These are phyloP conservation scores for Brenthis ino DNA, from an alignment of 2,888 invertebrate species.

Conservation along the genomic window DNA sequence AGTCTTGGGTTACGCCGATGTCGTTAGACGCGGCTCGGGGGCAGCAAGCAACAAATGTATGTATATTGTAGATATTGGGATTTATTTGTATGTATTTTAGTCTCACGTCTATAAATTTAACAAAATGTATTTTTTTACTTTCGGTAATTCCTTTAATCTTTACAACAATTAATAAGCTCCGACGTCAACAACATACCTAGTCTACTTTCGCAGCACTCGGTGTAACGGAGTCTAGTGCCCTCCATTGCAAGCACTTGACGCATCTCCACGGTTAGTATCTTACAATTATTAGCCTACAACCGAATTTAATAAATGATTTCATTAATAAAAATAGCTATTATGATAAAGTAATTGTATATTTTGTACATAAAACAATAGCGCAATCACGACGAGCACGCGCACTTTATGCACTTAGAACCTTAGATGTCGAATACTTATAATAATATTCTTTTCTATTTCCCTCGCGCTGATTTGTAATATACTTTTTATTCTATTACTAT, in stretches of 20 bases:
- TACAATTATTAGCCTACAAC: conserved; percentile 4
- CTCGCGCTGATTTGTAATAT: too few species aligned
- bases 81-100: background rate
- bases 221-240: too few species aligned
- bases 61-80: too few species aligned
- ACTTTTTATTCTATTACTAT: too few species aligned
- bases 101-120: conserved; percentile 24
- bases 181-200: conserved; percentile 25
- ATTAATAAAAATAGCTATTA: background rate
- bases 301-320: background rate
- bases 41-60: too few species aligned
- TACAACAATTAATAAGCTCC: conserved; percentile 41
- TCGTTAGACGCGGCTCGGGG: too few species aligned
- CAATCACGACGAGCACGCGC: too few species aligned
- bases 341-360: background rate
- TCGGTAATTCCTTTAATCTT: conserved; percentile 35
- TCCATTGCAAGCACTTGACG: background rate
- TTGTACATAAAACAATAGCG: background rate
- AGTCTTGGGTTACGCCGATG: too few species aligned
- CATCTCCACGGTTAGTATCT: background rate
- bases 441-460: too few species aligned
- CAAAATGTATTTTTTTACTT: conserved; percentile 13
- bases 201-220: background rate
- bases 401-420: too few species aligned
- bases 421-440: too few species aligned